Percentiles rank a stretch among this genome's conserved stretches.
These are phyloP conservation scores for Meloe dianella DNA, from an alignment of 2,888 invertebrate genomes.

Conservation along the genomic window DNA sequence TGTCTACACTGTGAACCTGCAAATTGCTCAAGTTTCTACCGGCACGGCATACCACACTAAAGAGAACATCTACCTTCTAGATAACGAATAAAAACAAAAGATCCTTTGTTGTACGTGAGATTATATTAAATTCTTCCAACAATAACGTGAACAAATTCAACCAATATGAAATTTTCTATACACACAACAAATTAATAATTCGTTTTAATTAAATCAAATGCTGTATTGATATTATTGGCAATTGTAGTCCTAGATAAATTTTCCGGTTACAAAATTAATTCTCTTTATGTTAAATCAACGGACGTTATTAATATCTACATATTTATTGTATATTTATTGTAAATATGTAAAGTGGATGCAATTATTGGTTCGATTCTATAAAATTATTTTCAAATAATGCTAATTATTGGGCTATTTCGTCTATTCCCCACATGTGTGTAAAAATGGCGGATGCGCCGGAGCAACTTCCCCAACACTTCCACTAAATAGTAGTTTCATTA, in stretches of 20 bases:
- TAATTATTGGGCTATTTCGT: too few species aligned
- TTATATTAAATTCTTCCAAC: conserved; percentile 44
- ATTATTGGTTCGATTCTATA: too few species aligned
- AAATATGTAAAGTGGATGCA: too few species aligned
- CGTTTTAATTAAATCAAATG: background rate
- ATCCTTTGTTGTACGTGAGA: conserved; percentile 36
- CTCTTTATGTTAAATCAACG: background rate
- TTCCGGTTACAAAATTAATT: background rate
- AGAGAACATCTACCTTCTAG: conserved; percentile 31
- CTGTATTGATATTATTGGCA: background rate
- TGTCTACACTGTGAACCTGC: conserved; percentile 37
- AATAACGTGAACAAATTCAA: background rate
- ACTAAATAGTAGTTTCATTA: too few species aligned
- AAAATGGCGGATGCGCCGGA: conserved; percentile 6
- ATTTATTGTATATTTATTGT: too few species aligned
- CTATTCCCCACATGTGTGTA: background rate
- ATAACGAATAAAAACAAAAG: conserved; percentile 33
- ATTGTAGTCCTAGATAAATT: background rate
- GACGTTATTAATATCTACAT: background rate
- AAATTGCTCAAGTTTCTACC: conserved; percentile 44
- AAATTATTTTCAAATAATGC: too few species aligned
- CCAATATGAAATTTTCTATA: background rate
- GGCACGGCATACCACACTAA: conserved; percentile 33
- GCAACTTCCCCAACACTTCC: too few species aligned
- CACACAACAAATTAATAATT: background rate